Conservation (phyloP, 2,797 vertebrate genomes). For the Danio kyathit region DNA sequence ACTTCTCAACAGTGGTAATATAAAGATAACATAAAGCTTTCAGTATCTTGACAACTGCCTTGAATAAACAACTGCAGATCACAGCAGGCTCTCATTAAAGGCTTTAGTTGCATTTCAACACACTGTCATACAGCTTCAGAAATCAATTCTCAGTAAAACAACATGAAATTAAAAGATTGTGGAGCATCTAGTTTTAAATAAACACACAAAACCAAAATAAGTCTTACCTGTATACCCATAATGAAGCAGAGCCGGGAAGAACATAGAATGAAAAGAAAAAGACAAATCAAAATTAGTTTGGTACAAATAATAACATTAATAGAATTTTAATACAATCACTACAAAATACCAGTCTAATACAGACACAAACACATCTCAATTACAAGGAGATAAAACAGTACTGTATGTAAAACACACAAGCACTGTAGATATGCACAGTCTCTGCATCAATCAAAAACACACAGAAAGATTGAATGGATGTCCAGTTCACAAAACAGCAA, state of each 20-base stretch:
- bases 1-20: background rate
- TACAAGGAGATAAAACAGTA: background rate
- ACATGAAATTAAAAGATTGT: constrained; percentile 16
- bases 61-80: constrained; percentile 25
- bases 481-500: background rate
- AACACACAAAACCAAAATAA: background rate
- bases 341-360: too few species aligned
- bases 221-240: constrained; percentile 59
- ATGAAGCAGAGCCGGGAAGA: constrained; percentile 39
- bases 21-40: background rate
- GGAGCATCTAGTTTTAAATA: background rate
- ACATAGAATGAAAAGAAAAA: background rate
- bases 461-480: background rate
- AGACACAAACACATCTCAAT: background rate
- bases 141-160: background rate
- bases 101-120: background rate
- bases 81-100: background rate
- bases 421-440: background rate
- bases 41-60: constrained; percentile 7
- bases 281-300: background rate
- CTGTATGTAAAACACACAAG: background rate
- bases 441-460: background rate
- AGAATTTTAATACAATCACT: background rate
- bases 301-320: background rate
- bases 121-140: background rate